These are phyloP conservation scores for Octomys mimax DNA, from an alignment of 2,797 vertebrate genomes.

Conservation along the genomic window DNA sequence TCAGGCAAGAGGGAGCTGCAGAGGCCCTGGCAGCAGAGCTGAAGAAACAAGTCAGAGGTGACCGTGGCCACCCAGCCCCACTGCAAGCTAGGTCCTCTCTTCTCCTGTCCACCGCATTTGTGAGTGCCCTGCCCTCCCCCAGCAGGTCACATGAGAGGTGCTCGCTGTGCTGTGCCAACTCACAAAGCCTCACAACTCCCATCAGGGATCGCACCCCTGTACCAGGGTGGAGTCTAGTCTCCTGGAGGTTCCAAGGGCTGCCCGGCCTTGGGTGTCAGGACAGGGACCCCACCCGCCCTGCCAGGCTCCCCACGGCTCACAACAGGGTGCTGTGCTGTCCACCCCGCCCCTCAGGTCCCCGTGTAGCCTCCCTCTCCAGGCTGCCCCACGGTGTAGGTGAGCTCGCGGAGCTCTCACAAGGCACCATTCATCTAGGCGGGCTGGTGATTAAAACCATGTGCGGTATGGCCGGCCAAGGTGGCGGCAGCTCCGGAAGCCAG, in stretches of 20 bases:
- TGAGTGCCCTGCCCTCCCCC: background rate
- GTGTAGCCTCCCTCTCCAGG: background rate
- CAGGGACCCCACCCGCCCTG: background rate
- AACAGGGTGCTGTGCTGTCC: fast-evolving
- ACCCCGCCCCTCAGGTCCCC: background rate
- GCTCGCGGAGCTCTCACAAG: constrained; percentile 70
- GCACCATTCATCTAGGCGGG: constrained; percentile 81
- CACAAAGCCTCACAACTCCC: fast-evolving
- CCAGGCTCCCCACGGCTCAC: background rate
- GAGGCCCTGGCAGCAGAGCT: background rate
- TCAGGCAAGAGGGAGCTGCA: background rate
- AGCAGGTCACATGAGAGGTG: background rate
- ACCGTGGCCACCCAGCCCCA: fast-evolving
- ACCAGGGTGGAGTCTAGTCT: background rate
- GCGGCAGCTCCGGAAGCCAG: constrained; percentile 77
- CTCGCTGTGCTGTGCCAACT: background rate
- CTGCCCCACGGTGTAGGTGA: constrained; percentile 73
- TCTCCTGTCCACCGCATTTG: background rate
- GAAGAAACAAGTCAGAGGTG: background rate
- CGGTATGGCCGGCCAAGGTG: constrained; percentile 67
- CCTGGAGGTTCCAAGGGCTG: background rate
- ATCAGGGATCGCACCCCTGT: background rate
- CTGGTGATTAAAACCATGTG: constrained; percentile 87
- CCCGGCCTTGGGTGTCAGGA: background rate
- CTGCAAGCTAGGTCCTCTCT: background rate